Conservation (phyloP, 1,140 invertebrate species). For the Eufriesea mexicana region DNA sequence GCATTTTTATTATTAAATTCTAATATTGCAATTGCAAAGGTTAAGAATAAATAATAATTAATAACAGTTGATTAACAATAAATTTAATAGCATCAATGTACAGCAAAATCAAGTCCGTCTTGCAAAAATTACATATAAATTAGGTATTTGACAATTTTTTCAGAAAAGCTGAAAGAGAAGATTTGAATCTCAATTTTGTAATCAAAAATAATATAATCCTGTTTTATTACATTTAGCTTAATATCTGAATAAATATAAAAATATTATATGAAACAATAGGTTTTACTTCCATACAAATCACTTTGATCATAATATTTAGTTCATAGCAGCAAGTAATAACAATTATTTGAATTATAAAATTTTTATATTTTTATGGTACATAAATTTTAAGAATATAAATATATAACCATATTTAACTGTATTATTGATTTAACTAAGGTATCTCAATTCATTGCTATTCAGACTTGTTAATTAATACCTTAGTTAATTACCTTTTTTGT, state of each 20-base stretch:
- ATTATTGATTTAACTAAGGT: neutral
- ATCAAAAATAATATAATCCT: neutral
- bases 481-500: neutral
- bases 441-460: neutral
- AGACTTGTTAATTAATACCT: neutral
- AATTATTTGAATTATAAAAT: neutral
- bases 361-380: neutral
- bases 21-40: no score
- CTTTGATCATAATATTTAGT: neutral
- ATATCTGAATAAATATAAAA: neutral
- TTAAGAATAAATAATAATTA: no score
- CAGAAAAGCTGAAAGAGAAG: no score
- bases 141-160: no score
- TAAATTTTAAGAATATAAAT: neutral
- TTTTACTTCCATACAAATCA: neutral
- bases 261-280: neutral
- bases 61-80: no score
- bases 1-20: no score
- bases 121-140: no score
- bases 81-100: no score
- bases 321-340: neutral
- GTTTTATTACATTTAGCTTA: constrained; percentile 3
- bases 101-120: no score
- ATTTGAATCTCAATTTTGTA: neutral
- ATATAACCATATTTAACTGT: neutral